Conservation (phyloP, 2,888 invertebrate genomes). For the Lasius platythorax region DNA sequence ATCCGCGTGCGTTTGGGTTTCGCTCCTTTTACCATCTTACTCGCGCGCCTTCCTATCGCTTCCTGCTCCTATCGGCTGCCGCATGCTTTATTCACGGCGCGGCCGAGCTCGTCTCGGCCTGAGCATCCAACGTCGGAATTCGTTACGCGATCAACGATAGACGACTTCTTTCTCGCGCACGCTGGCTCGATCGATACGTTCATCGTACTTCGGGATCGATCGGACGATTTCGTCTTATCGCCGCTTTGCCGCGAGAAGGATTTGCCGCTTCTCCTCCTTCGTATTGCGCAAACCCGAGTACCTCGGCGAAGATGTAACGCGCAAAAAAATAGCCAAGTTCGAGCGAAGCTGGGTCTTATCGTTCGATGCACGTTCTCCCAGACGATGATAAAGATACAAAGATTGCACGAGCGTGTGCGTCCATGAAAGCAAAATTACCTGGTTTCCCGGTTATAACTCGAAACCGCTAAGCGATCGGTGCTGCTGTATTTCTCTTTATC, state of each 20-base stretch:
- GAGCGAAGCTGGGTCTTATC: conserved; percentile 53
- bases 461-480: conserved; percentile 1
- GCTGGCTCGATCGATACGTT: conserved; percentile 50
- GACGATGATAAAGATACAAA: conserved; percentile 57
- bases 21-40: conserved; percentile 45
- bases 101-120: conserved; percentile 52
- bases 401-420: conserved; percentile 21
- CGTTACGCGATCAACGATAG: conserved; percentile 64
- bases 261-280: not conserved
- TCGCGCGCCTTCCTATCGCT: conserved; percentile 47
- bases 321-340: conserved; percentile 35
- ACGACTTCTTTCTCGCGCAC: conserved; percentile 61
- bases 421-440: conserved; percentile 34
- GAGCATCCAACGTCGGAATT: conserved; percentile 56
- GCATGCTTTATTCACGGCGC: conserved; percentile 68
- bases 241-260: not conserved
- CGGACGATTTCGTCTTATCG: conserved; percentile 47
- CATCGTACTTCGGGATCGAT: conserved; percentile 38
- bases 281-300: conserved; percentile 14
- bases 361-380: conserved; percentile 43
- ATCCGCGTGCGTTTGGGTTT: conserved; percentile 47
- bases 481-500: not conserved
- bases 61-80: conserved; percentile 34
- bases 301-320: conserved; percentile 16
- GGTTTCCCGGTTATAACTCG: conserved; percentile 27